Conservation (phyloP, 2,797 vertebrate genomes). For the Leuciscus waleckii region DNA sequence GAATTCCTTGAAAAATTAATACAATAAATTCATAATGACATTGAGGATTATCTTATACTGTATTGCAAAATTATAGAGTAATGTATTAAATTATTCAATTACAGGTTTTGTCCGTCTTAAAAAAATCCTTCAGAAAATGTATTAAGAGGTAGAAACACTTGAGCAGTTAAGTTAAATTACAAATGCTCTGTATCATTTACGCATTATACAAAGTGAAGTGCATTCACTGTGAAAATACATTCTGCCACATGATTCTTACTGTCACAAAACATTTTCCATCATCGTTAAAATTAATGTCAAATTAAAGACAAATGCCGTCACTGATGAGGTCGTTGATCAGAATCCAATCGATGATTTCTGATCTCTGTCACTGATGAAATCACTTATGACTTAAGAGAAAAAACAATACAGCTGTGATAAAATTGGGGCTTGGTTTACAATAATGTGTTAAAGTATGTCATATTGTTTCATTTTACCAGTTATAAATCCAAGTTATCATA, state of each 20-base stretch:
- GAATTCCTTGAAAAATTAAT: not conserved
- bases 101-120: not conserved
- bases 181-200: not conserved
- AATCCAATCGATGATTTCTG: not conserved
- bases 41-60: not conserved
- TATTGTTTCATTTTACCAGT: not conserved
- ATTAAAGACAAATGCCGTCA: not conserved
- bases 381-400: not conserved
- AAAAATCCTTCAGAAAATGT: not conserved
- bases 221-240: slow-evolving; percentile 3
- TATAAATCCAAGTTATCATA: not conserved
- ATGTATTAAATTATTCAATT: not conserved
- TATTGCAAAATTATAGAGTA: not conserved
- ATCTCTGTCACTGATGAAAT: not conserved
- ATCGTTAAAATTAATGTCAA: not conserved
- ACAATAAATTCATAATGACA: not conserved
- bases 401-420: not conserved
- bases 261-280: not conserved
- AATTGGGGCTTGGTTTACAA: not conserved
- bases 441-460: not conserved
- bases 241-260: not conserved
- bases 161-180: not conserved
- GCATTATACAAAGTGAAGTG: not conserved
- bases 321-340: not conserved
- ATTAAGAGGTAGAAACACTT: not conserved